Percentiles rank a stretch among this genome's conserved stretches.
Evolutionary conservation across 37 sponge, comb jelly and placozoan species (phyloP).

Genomic region (Haliclona indistincta): DNA sequence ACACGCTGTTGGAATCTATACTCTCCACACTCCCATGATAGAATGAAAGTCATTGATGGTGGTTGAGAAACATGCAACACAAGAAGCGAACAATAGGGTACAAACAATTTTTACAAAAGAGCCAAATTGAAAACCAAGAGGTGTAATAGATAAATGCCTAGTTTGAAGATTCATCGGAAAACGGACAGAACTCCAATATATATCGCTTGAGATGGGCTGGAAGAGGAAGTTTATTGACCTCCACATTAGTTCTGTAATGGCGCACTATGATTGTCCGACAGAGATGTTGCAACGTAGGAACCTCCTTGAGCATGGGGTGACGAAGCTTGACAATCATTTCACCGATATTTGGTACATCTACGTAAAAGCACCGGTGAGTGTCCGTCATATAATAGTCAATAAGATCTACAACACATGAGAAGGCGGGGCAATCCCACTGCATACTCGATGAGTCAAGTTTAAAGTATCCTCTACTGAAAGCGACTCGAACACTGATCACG

Average conservation of each 20-base stretch:
- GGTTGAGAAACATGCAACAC: too few species aligned
- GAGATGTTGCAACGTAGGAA: slow-evolving; percentile 80
- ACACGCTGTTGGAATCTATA: too few species aligned
- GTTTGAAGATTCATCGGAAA: too few species aligned
- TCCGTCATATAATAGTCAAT: slow-evolving; percentile 73
- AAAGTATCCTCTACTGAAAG: slow-evolving; percentile 82
- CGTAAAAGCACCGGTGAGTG: slow-evolving; percentile 50
- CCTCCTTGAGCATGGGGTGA: slow-evolving; percentile 80
- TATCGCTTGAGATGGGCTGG: slow-evolving; percentile 61
- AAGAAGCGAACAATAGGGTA: too few species aligned
- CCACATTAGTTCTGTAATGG: slow-evolving; percentile 31
- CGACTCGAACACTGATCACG: slow-evolving; percentile 78
- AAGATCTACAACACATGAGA: slow-evolving; percentile 74
- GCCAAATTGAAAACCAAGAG: too few species aligned
- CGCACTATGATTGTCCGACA: slow-evolving; percentile 66
- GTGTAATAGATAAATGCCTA: too few species aligned
- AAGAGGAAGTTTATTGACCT: slow-evolving; percentile 48
- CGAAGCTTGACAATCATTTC: slow-evolving; percentile 67
- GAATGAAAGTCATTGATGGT: too few species aligned
- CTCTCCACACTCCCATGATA: too few species aligned
- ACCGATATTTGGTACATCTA: slow-evolving; percentile 59
- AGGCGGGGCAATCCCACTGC: slow-evolving; percentile 73
- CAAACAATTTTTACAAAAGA: too few species aligned
- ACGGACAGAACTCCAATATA: slow-evolving; percentile 62
- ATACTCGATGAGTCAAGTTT: slow-evolving; percentile 78